Percentiles rank a stretch among this genome's conserved stretches.
Conservation (phyloP, 2,113 vertebrate genomes). For the Eupsittula cactorum region DNA sequence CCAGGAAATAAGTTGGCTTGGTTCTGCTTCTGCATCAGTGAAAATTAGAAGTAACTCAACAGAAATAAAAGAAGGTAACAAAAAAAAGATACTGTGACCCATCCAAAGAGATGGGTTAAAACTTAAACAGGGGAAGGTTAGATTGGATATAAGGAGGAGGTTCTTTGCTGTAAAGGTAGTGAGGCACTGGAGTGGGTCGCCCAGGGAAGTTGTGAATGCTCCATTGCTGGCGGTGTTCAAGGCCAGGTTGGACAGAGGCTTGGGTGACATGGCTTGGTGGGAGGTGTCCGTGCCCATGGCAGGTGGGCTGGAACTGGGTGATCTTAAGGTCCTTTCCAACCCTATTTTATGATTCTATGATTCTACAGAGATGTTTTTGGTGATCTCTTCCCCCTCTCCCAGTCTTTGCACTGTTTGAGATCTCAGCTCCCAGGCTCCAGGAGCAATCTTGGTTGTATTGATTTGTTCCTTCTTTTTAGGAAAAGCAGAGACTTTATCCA, state of each 20-base stretch:
- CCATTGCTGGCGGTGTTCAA: too few species aligned
- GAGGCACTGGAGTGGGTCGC: too few species aligned
- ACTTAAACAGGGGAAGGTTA: too few species aligned
- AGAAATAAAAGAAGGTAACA: not conserved
- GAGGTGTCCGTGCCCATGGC: too few species aligned
- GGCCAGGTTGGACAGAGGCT: too few species aligned
- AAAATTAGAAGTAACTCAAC: not conserved
- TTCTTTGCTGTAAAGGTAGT: too few species aligned
- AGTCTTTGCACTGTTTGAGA: not conserved
- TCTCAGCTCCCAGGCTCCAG: not conserved
- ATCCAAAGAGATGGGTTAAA: not conserved
- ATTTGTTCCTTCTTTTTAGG: not conserved
- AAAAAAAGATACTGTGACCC: not conserved
- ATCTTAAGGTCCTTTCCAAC: too few species aligned
- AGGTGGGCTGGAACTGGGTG: too few species aligned
- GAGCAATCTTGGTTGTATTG: accelerated
- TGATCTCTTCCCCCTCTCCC: not conserved
- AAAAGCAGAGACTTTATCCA: not conserved
- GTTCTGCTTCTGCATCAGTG: not conserved
- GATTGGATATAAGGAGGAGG: too few species aligned
- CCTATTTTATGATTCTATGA: too few species aligned
- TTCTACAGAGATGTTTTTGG: not conserved
- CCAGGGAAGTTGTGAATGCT: too few species aligned
- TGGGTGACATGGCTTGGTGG: too few species aligned
- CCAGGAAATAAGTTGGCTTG: not conserved